Conservation (phyloP, 2,113 vertebrate genomes). For the Galemys pyrenaicus region DNA sequence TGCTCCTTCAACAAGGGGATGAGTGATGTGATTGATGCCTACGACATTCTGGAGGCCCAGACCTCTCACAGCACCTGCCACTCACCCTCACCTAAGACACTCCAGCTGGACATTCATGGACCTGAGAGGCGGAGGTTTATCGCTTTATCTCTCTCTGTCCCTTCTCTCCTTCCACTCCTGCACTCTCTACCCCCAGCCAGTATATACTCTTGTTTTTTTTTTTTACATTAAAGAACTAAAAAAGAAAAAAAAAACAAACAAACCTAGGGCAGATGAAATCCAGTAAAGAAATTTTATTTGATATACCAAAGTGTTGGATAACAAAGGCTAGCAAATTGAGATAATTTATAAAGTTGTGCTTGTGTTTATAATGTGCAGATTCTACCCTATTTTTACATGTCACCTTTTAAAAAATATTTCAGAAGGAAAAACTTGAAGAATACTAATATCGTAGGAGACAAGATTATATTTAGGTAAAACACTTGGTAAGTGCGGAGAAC, state of each 20-base stretch:
- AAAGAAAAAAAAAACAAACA: constrained; percentile 64
- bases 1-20: constrained; percentile 88
- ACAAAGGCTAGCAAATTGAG: background rate
- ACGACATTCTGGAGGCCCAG: background rate
- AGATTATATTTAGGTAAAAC: background rate
- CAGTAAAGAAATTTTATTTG: constrained; percentile 7
- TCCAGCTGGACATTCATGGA: constrained; percentile 69
- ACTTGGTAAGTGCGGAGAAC: background rate
- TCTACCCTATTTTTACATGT: constrained; percentile 44
- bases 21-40: constrained; percentile 73
- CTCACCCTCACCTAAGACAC: constrained; percentile 71
- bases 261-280: background rate
- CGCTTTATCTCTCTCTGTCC: background rate
- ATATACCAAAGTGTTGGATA: constrained; percentile 45
- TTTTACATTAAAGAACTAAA: constrained; percentile 80
- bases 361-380: constrained; percentile 61
- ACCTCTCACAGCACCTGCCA: background rate
- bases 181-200: background rate
- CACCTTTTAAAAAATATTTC: constrained; percentile 32
- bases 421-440: constrained; percentile 61
- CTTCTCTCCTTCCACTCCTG: background rate
- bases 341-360: constrained; percentile 83
- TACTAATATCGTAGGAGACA: background rate
- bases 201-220: constrained; percentile 53
- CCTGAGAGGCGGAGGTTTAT: constrained; percentile 54